Conservation (phyloP, 2,888 invertebrate genomes). For the Onchidella celtica region DNA sequence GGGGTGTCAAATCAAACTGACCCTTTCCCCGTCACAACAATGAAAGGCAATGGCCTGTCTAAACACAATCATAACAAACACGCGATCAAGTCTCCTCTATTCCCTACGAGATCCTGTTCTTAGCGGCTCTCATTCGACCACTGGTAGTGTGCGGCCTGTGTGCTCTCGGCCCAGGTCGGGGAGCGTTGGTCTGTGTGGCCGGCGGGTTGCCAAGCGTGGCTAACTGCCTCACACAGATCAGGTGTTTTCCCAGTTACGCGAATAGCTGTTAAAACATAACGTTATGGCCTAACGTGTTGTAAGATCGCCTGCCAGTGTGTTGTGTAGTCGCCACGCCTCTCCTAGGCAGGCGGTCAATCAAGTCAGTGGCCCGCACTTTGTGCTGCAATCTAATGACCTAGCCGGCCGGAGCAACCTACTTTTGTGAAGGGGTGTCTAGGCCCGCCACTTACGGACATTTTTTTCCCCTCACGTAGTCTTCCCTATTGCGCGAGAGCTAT, state of each 20-base stretch:
- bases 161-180: conserved; percentile 39
- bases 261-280: conserved; percentile 36
- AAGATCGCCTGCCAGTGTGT: conserved; percentile 42
- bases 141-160: conserved; percentile 46
- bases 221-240: conserved; percentile 49
- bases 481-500: conserved; percentile 31
- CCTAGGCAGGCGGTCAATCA: conserved; percentile 67
- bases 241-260: conserved; percentile 51
- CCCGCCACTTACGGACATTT: conserved; percentile 27
- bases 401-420: conserved; percentile 65
- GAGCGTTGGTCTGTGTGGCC: conserved; percentile 50
- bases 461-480: conserved; percentile 17
- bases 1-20: conserved; percentile 33
- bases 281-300: conserved; percentile 48
- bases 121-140: conserved; percentile 48
- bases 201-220: conserved; percentile 52
- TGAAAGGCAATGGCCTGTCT: conserved; percentile 8
- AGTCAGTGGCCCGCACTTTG: conserved; percentile 67
- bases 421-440: conserved; percentile 60
- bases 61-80: conserved; percentile 36
- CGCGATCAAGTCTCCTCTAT: conserved; percentile 20
- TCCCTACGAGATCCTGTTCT: conserved; percentile 41
- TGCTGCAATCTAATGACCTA: conserved; percentile 68
- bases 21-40: conserved; percentile 31
- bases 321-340: conserved; percentile 54